Evolutionary conservation across 2,888 invertebrate genomes (phyloP).

Genomic region (Polylopha cassiicola): DNA sequence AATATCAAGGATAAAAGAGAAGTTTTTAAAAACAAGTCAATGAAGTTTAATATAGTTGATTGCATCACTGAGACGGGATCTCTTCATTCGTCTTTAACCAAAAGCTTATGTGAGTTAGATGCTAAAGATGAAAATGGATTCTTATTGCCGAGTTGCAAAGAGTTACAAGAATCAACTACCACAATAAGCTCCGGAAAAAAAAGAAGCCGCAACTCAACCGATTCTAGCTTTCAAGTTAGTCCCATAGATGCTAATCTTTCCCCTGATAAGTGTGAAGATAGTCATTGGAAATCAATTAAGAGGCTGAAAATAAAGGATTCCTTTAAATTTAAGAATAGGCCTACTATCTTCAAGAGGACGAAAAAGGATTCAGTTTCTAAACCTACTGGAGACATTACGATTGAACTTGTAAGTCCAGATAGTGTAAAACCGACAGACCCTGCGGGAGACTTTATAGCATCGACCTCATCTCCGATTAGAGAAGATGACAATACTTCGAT

Average conservation of each 20-base stretch:
- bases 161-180: slow-evolving; percentile 63
- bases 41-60: slow-evolving; percentile 69
- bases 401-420: slow-evolving; percentile 64
- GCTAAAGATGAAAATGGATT: slow-evolving; percentile 60
- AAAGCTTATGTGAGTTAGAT: slow-evolving; percentile 69
- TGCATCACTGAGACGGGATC: slow-evolving; percentile 64
- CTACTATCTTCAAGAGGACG: slow-evolving; percentile 66
- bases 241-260: slow-evolving; percentile 57
- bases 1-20: slow-evolving; percentile 64
- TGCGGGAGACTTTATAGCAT: slow-evolving; percentile 62
- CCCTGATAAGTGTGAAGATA: slow-evolving; percentile 68
- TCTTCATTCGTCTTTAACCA: slow-evolving; percentile 65
- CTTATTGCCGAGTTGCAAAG: slow-evolving; percentile 55
- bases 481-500: slow-evolving; percentile 69
- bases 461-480: slow-evolving; percentile 67
- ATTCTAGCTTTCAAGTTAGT: slow-evolving; percentile 67
- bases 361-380: slow-evolving; percentile 65
- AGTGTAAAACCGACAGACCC: slow-evolving; percentile 65
- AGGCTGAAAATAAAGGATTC: slow-evolving; percentile 73
- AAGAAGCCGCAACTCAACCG: slow-evolving; percentile 69
- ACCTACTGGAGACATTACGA: slow-evolving; percentile 58
- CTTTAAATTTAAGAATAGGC: slow-evolving; percentile 71
- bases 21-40: slow-evolving; percentile 71
- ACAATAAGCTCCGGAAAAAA: slow-evolving; percentile 72
- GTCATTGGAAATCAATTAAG: slow-evolving; percentile 73